Conservation (phyloP, 2,888 invertebrate genomes). For the Apodemia duryi region DNA sequence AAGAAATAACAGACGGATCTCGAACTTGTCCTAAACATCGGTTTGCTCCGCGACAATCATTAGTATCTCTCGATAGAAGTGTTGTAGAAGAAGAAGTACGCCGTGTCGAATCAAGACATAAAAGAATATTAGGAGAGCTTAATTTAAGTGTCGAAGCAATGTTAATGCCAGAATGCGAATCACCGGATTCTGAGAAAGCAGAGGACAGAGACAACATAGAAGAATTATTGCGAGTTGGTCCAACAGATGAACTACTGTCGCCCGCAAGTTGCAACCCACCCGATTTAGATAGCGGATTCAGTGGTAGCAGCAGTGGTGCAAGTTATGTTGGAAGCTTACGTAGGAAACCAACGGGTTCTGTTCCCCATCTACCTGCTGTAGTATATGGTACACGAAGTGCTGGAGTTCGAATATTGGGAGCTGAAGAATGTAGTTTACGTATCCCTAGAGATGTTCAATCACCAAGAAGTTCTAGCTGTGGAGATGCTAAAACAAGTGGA, state of each 20-base stretch:
- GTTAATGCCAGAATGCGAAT: constrained; percentile 90
- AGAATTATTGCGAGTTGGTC: constrained; percentile 83
- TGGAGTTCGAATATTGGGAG: constrained; percentile 67
- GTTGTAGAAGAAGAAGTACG: constrained; percentile 91
- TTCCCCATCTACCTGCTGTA: constrained; percentile 72
- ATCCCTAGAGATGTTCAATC: constrained; percentile 62
- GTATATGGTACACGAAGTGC: constrained; percentile 75
- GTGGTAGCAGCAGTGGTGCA: constrained; percentile 90
- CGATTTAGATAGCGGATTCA: constrained; percentile 90
- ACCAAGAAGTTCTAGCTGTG: constrained; percentile 70
- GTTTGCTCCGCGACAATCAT: constrained; percentile 76
- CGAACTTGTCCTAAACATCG: constrained; percentile 73
- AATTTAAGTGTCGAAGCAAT: constrained; percentile 94
- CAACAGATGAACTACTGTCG: constrained; percentile 85
- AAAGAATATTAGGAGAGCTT: constrained; percentile 89
- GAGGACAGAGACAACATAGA: constrained; percentile 81
- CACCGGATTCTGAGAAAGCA: constrained; percentile 82
- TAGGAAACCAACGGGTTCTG: constrained; percentile 73
- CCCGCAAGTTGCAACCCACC: constrained; percentile 83
- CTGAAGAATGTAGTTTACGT: constrained; percentile 62
- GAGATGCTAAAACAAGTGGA: constrained; percentile 72
- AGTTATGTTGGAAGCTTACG: constrained; percentile 87
- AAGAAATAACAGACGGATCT: constrained; percentile 86
- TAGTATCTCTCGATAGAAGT: constrained; percentile 84
- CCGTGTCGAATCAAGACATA: constrained; percentile 89